Base-by-base conservation (phyloP, 1,140 invertebrate genomes). In the Cepaea nemoralis region DNA sequence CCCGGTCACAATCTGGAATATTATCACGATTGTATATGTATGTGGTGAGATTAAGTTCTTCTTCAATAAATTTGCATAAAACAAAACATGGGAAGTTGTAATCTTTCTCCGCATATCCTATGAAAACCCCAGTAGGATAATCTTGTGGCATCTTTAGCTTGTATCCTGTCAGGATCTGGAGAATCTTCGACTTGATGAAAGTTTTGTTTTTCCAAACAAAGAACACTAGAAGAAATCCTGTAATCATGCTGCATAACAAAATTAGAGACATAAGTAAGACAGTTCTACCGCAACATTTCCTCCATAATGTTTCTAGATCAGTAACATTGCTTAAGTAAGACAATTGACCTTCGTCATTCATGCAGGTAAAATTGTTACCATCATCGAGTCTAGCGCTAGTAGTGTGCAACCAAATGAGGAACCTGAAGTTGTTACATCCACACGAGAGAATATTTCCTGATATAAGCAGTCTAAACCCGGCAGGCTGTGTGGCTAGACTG, bases 361-460 rank as follows among this genome's bases (percentile, higher is more conserved):
- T 77, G 37, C 75, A 77, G 1, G 75, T 77, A 33, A 24, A 77
- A 66, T 77, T 77, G 5, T 35, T 40, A 3, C 27, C 33, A 3
- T 63, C 33, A 39, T 77, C 75, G 35, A 77, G 59, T 3, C n/a
- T 1, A 63, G 42, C 75, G 39, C 0, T 3, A 1, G 75, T 77
- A 27, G 6, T n/a, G 8, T 24, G 12, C 31, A 77, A 55, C 75
- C 75, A 77, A 19, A 10, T 2, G 2, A 77, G 50, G 12, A 77
- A 77, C 14, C 6, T 19, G 0, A 77, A 39, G 16, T n/a, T 63
- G 5, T 77, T 55, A 77, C 75, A 77, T 19, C 48, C 59, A 42
- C 75, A 77, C 3, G 75, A 77, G 19, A 77, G 35, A 22, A 63
- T 77, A 35, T 77, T 77, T 27, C 59, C 75, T 55, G 31, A 8